Conservation (phyloP, 2,888 invertebrate genomes). For the Fragum whitleyi region DNA sequence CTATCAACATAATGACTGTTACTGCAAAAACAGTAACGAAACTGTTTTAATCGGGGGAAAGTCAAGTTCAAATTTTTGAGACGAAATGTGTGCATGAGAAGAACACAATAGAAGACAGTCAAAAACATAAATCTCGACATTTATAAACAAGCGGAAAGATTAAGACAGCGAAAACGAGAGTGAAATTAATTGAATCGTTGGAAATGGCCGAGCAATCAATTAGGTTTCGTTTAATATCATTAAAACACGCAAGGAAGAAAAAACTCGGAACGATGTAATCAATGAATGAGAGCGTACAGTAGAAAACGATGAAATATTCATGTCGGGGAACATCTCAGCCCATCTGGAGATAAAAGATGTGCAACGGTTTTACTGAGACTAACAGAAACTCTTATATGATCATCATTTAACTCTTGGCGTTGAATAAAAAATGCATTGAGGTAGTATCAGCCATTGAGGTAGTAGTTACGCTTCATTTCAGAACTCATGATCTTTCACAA, state of each 20-base stretch:
- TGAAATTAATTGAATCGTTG: constrained; percentile 17
- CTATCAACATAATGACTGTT: too few species aligned
- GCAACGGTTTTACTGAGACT: neutral
- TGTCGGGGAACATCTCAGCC: neutral
- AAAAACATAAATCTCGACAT: constrained; percentile 3
- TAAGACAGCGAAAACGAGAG: neutral
- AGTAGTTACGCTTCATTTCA: too few species aligned
- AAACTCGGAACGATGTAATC: constrained; percentile 7
- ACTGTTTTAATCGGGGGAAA: too few species aligned
- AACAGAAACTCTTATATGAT: too few species aligned
- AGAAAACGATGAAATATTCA: neutral
- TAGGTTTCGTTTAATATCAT: constrained; percentile 24
- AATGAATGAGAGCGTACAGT: neutral
- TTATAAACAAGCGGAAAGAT: constrained; percentile 12
- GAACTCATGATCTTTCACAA: too few species aligned
- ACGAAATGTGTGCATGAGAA: neutral
- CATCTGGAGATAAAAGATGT: neutral
- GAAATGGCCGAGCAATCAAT: constrained; percentile 20
- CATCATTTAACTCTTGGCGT: too few species aligned
- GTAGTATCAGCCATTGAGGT: too few species aligned
- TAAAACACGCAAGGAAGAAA: constrained; percentile 20
- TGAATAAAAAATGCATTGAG: too few species aligned
- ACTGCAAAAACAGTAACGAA: too few species aligned
- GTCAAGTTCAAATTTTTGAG: too few species aligned
- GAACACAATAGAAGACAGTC: neutral